Evolutionary conservation across 2,888 invertebrate genomes (phyloP).

Genomic region (Standfussiana lucernea): DNA sequence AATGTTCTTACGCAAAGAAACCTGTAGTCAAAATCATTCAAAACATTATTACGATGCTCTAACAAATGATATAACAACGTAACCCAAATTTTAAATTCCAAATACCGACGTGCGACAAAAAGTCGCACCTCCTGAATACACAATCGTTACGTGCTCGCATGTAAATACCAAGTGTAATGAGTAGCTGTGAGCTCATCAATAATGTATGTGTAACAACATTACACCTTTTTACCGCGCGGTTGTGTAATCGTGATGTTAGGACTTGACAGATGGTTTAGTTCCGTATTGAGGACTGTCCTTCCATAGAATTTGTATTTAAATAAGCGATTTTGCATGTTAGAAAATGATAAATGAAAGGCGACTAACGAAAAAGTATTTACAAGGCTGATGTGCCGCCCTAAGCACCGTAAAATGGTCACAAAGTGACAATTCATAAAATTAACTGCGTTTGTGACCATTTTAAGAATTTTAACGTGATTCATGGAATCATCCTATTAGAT

Average conservation of each 20-base stretch:
- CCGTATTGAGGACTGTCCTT: constrained; percentile 61
- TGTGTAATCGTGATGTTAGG: constrained; percentile 43
- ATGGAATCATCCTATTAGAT: no score
- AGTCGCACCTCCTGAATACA: constrained; percentile 38
- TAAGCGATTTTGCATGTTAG: neutral
- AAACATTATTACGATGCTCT: neutral
- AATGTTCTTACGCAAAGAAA: no score
- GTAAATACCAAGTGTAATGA: constrained; percentile 34
- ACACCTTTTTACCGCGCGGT: constrained; percentile 58
- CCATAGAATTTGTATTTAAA: constrained; percentile 17
- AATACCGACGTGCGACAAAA: constrained; percentile 27
- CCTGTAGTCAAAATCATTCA: no score
- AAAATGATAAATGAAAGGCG: neutral
- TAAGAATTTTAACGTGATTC: no score
- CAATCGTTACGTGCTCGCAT: constrained; percentile 38
- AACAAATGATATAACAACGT: constrained; percentile 14
- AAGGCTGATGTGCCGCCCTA: no score
- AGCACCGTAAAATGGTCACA: no score
- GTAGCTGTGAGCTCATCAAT: constrained; percentile 56
- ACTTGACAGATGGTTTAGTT: constrained; percentile 31
- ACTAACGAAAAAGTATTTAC: neutral
- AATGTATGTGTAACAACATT: constrained; percentile 59
- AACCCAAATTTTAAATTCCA: constrained; percentile 33
- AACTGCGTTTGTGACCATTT: no score
- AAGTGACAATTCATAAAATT: no score